phyloP scores from a whole-genome alignment of 2,113 vertebrate genomes.

The Microtus ochrogaster region DNA sequence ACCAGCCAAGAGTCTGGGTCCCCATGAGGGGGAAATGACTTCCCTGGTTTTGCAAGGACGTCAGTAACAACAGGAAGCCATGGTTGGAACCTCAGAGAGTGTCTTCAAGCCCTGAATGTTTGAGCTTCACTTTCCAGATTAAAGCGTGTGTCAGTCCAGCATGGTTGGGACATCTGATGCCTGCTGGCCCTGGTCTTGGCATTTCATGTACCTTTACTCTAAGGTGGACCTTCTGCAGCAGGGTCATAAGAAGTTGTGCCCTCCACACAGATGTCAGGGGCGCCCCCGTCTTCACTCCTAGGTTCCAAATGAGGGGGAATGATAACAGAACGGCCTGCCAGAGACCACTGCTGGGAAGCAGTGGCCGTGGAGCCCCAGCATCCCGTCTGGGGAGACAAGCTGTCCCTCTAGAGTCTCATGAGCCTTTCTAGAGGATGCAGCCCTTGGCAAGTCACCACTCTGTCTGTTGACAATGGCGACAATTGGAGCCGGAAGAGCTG shows the following conservation, averaged over 20 bases:
- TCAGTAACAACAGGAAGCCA: background rate
- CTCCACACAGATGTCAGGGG: background rate
- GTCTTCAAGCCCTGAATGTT: background rate
- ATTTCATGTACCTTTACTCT: background rate
- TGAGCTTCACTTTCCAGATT: constrained; percentile 3
- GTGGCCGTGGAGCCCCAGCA: background rate
- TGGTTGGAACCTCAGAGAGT: background rate
- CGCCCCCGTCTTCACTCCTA: background rate
- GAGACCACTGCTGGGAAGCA: background rate
- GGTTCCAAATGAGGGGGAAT: background rate
- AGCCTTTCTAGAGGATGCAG: background rate
- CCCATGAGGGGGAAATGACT: background rate
- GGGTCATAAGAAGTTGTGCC: background rate
- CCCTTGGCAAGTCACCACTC: background rate
- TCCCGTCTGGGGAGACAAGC: background rate
- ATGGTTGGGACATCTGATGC: background rate
- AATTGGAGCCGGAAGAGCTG: background rate
- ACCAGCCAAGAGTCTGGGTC: background rate
- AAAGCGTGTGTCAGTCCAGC: background rate
- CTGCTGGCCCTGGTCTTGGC: background rate
- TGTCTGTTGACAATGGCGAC: background rate
- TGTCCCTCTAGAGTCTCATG: background rate
- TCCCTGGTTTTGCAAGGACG: background rate
- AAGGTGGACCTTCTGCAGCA: too few relatives aligned
- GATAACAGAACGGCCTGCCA: background rate